Evolutionary conservation across 2,888 invertebrate genomes (phyloP), one percentile per base, ranked within the genome.

Genomic region (Cephalotes varians): DNA sequence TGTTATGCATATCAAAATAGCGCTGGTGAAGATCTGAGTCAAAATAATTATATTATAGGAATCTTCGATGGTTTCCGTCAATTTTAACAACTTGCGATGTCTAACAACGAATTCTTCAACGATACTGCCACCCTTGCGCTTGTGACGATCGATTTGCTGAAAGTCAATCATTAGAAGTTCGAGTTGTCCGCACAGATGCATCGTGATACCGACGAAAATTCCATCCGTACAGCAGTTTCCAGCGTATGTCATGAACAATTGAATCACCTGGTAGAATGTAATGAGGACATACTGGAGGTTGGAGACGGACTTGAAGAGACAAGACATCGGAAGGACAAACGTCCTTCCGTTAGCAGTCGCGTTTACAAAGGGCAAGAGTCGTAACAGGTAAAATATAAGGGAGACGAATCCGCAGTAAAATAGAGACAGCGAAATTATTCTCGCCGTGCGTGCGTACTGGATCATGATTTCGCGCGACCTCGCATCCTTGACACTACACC

Each of bases 121-220:
- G 15, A 80, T 12, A 4, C 10, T 80, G 15, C 10, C 28, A n/a
- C 18, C 3, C 28, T 49, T 15, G 6, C 4, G 9, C 2, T 69
- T 71, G 10, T 31, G 18, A 15, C 0, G 40, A 34, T 34, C 44
- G 31, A 77, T 56, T 28, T 28, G 56, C 21, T 25, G 77, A 28
- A 77, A 69, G 2, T 44, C 44, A 28, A 76, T 87, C 73, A 90
- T 90, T 3, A 91, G 76, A 21, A 90, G 87, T 80, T 91, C 88
- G 65, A 91, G 82, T 51, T 92, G 91, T 51, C 91, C 91, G 40
- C 91, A 91, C 18, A 91, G 74, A 64, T 92, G 91, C 18, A 87
- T 83, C n/a, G 90, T 83, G 7, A 87, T 72, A 7, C 87, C 83
- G 21, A 89, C 83, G 44, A 91, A 85, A n/a, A 92, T 84, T 2